Conservation (phyloP, 2,888 invertebrate species). For the Calliphora vomitoria region DNA sequence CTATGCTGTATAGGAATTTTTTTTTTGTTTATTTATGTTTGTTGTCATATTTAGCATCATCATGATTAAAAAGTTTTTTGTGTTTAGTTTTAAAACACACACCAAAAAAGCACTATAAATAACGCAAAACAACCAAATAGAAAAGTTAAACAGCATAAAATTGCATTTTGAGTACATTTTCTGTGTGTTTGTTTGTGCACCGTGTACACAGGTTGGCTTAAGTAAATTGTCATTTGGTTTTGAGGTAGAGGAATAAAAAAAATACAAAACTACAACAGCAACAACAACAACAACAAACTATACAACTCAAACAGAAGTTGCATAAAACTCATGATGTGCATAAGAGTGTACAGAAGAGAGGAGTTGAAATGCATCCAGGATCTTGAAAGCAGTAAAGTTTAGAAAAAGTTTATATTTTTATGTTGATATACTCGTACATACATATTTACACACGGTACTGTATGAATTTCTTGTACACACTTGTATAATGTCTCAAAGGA, state of each 20-base stretch:
- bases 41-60: constrained; percentile 61
- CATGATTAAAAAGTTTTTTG: constrained; percentile 70
- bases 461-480: constrained; percentile 13
- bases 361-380: constrained; percentile 49
- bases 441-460: background rate
- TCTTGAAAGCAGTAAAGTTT: constrained; percentile 57
- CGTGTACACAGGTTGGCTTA: constrained; percentile 71
- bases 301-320: constrained; percentile 67
- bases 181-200: constrained; percentile 42
- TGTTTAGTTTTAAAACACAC: constrained; percentile 46
- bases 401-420: constrained; percentile 45
- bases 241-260: constrained; percentile 36
- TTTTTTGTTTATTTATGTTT: constrained; percentile 40
- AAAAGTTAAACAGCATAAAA: constrained; percentile 76
- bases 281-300: constrained; percentile 25
- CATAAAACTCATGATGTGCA: constrained; percentile 47
- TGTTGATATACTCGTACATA: constrained; percentile 1
- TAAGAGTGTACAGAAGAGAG: constrained; percentile 24
- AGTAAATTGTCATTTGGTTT: constrained; percentile 73
- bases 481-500: constrained; percentile 47
- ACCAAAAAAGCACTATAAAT: constrained; percentile 30
- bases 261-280: constrained; percentile 21
- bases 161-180: constrained; percentile 72
- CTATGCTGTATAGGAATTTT: background rate
- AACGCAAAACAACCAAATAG: constrained; percentile 67